These are phyloP conservation scores for Chaetodon trifascialis DNA, from an alignment of 2,113 vertebrate species.

Conservation along the genomic window DNA sequence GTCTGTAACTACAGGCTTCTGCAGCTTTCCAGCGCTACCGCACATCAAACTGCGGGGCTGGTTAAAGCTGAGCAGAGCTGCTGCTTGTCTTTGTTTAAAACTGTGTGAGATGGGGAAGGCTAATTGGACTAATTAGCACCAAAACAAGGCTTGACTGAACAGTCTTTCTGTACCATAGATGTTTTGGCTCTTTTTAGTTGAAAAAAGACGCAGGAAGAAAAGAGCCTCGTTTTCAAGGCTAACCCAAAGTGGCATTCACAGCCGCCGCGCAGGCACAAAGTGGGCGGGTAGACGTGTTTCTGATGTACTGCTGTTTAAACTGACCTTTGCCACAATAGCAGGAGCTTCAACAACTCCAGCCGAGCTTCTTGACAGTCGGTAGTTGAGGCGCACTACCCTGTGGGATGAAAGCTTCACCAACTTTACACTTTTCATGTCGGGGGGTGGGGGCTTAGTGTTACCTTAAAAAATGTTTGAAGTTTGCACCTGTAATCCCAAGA, in stretches of 20 bases:
- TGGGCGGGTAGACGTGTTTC: constrained; percentile 32
- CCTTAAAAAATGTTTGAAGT: constrained; percentile 36
- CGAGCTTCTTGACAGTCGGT: constrained; percentile 49
- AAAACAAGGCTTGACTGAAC: constrained; percentile 70
- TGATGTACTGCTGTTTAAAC: constrained; percentile 53
- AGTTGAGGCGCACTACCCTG: constrained; percentile 11
- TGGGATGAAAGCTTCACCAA: constrained; percentile 50
- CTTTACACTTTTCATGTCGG: constrained; percentile 26
- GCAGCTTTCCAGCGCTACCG: constrained; percentile 61
- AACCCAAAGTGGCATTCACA: constrained; percentile 47
- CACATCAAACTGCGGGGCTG: constrained; percentile 66
- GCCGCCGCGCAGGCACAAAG: constrained; percentile 40
- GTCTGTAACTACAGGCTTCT: constrained; percentile 67
- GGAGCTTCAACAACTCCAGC: constrained; percentile 27
- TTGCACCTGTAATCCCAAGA: constrained; percentile 26
- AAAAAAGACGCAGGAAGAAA: constrained; percentile 53
- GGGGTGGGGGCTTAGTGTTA: constrained; percentile 11
- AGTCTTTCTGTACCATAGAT: constrained; percentile 69
- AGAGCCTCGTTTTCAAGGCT: constrained; percentile 60
- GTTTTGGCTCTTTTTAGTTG: constrained; percentile 58
- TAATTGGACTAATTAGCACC: constrained; percentile 81
- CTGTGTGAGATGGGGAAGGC: constrained; percentile 66
- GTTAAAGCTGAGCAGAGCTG: constrained; percentile 58
- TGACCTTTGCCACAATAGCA: constrained; percentile 55
- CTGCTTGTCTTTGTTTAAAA: constrained; percentile 72